These are phyloP conservation scores for Pollenia angustigena DNA, from an alignment of 2,888 invertebrate genomes.

Conservation along the genomic window DNA sequence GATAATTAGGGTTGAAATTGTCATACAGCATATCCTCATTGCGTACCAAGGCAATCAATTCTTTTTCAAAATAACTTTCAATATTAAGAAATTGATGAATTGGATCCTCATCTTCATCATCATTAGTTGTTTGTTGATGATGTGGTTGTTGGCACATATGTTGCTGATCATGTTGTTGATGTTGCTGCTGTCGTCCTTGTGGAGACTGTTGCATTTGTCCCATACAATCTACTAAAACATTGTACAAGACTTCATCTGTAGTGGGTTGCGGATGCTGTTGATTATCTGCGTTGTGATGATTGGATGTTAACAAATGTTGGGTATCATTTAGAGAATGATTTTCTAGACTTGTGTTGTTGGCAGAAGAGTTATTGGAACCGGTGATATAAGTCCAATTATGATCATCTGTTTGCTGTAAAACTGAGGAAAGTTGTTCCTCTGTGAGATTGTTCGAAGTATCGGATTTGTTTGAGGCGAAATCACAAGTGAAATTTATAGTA, in stretches of 20 bases:
- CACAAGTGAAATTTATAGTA: slow-evolving; percentile 69
- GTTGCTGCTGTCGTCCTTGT: slow-evolving; percentile 64
- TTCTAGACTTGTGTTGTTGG: slow-evolving; percentile 70
- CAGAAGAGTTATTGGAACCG: slow-evolving; percentile 75
- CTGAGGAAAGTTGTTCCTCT: slow-evolving; percentile 76
- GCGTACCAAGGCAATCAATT: slow-evolving; percentile 80
- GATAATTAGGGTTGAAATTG: slow-evolving; percentile 80
- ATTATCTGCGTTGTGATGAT: slow-evolving; percentile 43
- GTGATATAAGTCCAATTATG: slow-evolving; percentile 79
- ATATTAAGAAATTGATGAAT: slow-evolving; percentile 83
- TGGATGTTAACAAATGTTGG: slow-evolving; percentile 59
- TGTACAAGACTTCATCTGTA: slow-evolving; percentile 78
- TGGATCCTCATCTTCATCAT: slow-evolving; percentile 82
- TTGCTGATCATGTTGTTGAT: slow-evolving; percentile 60
- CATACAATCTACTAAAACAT: slow-evolving; percentile 80
- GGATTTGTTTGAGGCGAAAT: slow-evolving; percentile 75
- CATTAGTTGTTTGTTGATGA: slow-evolving; percentile 60
- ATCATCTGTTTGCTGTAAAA: slow-evolving; percentile 74
- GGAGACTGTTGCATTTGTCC: slow-evolving; percentile 71
- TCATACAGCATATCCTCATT: slow-evolving; percentile 81
- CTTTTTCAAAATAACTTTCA: slow-evolving; percentile 83
- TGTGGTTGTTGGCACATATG: slow-evolving; percentile 62
- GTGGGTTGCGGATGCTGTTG: slow-evolving; percentile 65
- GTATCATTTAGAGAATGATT: slow-evolving; percentile 63
- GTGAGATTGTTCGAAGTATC: slow-evolving; percentile 71